phyloP scores from a whole-genome alignment of 2,113 vertebrate genomes.

The Pygathrix nemaeus region DNA sequence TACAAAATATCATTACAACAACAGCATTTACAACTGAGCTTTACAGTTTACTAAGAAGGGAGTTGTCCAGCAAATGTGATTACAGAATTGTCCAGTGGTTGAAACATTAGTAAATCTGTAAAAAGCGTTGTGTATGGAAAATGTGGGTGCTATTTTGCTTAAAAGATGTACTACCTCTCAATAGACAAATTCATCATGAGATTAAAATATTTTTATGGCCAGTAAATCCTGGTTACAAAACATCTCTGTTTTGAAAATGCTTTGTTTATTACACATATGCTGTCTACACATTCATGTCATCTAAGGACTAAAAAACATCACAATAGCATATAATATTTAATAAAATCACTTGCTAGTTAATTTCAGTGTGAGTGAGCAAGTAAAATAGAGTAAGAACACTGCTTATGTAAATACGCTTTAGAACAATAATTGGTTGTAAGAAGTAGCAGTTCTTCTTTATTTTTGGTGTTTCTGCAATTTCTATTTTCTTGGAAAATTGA shows the following conservation, averaged over 20 bases:
- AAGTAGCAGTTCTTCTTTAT: not conserved
- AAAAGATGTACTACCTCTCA: not conserved
- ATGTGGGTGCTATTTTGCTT: not conserved
- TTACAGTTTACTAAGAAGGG: not conserved
- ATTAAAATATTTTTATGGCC: constrained; percentile 3
- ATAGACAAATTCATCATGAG: constrained; percentile 4
- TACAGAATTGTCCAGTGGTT: not conserved
- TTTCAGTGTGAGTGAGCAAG: not conserved
- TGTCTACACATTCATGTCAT: not conserved
- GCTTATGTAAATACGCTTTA: not conserved
- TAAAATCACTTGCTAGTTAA: constrained; percentile 28
- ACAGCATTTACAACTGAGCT: not conserved
- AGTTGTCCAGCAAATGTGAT: not conserved
- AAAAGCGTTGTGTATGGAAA: not conserved
- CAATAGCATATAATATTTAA: not conserved
- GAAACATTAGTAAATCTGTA: not conserved
- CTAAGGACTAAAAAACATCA: not conserved
- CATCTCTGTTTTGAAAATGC: not conserved
- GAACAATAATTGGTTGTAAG: not conserved
- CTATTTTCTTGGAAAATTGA: constrained; percentile 50
- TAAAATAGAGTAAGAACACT: not conserved
- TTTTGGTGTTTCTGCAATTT: not conserved
- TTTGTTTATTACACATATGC: not conserved
- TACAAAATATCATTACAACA: not conserved
- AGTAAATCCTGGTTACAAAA: constrained; percentile 14